Conservation (phyloP, 2,888 invertebrate species). For the Chymomyza procnemis region DNA sequence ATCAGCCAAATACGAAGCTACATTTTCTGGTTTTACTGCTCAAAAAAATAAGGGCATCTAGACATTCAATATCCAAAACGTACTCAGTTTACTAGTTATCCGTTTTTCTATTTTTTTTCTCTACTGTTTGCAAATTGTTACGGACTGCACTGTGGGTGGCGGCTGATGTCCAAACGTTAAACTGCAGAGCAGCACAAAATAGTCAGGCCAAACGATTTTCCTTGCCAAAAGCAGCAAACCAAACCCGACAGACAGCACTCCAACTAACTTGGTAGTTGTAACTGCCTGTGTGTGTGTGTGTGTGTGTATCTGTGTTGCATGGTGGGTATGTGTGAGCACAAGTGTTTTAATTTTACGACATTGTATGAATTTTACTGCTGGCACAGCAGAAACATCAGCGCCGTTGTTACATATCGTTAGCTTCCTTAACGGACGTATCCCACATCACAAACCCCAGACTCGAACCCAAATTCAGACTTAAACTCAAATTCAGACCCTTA, state of each 20-base stretch:
- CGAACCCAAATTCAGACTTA: slow-evolving; percentile 14
- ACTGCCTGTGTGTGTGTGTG: slow-evolving; percentile 2
- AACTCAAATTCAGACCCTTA: slow-evolving; percentile 12
- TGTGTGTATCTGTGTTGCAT: neutral
- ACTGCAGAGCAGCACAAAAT: neutral
- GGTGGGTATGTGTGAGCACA: slow-evolving; percentile 59
- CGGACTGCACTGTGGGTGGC: slow-evolving; percentile 16
- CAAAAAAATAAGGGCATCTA: neutral
- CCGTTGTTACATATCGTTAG: slow-evolving; percentile 68
- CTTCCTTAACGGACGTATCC: slow-evolving; percentile 71
- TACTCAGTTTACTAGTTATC: neutral
- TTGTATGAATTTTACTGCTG: slow-evolving; percentile 76
- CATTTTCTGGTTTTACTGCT: no score
- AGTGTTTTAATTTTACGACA: slow-evolving; percentile 76
- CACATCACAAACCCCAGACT: slow-evolving; percentile 44
- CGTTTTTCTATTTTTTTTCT: slow-evolving; percentile 30
- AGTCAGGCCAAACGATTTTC: slow-evolving; percentile 55
- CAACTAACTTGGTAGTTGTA: slow-evolving; percentile 67
- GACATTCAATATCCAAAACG: neutral
- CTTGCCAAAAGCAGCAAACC: slow-evolving; percentile 60
- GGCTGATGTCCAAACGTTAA: neutral
- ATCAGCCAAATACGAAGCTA: no score
- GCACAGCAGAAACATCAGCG: slow-evolving; percentile 70
- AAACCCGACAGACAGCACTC: neutral
- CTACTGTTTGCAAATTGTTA: slow-evolving; percentile 60